Percentiles rank a stretch among this genome's conserved stretches.
Conservation (phyloP, 2,113 vertebrate genomes). For the Myrmecobius fasciatus region DNA sequence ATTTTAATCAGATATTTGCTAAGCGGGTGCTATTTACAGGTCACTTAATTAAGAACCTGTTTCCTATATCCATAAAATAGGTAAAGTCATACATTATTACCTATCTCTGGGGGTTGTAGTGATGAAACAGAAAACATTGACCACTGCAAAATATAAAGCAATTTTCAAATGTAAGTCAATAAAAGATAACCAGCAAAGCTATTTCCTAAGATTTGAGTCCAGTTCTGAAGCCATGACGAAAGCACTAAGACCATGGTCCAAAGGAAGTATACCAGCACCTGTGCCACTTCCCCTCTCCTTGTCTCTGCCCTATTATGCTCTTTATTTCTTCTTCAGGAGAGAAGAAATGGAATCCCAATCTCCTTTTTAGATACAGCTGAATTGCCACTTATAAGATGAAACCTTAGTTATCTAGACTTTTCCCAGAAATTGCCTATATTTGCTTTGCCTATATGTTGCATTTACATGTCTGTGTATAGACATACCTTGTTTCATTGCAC, state of each 20-base stretch:
- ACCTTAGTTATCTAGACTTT: neutral
- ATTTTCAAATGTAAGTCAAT: neutral
- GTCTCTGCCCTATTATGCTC: neutral
- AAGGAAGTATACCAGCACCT: neutral
- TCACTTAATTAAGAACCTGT: neutral
- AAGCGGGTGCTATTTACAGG: slow-evolving; percentile 3
- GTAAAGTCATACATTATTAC: neutral
- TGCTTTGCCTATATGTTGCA: neutral
- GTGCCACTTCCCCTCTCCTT: neutral
- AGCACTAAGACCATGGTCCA: neutral
- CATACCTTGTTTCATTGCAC: neutral
- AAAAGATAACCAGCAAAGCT: neutral
- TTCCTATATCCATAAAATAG: slow-evolving; percentile 30
- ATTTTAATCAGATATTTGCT: neutral
- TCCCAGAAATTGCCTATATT: neutral
- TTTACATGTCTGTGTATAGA: neutral
- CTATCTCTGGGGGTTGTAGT: neutral
- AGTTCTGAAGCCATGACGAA: neutral
- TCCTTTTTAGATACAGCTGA: neutral
- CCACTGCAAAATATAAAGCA: neutral
- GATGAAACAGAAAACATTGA: neutral
- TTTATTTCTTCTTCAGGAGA: neutral
- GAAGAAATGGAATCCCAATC: neutral
- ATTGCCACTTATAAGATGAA: neutral
- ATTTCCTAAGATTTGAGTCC: neutral